These are phyloP conservation scores for Rhinogobio ventralis DNA, from an alignment of 2,797 vertebrate species.

Conservation along the genomic window DNA sequence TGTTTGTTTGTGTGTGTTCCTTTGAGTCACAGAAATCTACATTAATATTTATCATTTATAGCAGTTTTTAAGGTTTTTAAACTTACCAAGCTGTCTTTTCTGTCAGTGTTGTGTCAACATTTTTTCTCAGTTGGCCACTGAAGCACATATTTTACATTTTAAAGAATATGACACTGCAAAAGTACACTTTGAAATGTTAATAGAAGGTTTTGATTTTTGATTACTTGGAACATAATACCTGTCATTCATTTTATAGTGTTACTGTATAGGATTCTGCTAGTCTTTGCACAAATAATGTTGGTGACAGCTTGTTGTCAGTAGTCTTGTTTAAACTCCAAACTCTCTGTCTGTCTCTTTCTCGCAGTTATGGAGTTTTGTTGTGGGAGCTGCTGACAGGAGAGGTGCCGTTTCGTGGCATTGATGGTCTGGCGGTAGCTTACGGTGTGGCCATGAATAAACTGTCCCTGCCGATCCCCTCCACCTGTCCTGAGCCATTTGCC, in stretches of 20 bases:
- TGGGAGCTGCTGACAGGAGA: constrained; percentile 97
- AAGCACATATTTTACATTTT: not conserved
- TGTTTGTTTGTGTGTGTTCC: not conserved
- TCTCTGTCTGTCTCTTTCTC: constrained; percentile 12
- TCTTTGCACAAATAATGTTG: constrained; percentile 19
- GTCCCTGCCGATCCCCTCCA: constrained; percentile 93
- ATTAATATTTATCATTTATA: not conserved
- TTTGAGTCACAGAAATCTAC: not conserved
- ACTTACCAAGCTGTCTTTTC: not conserved
- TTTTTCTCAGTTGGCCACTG: not conserved
- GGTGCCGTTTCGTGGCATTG: constrained; percentile 94
- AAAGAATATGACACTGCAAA: constrained; percentile 5
- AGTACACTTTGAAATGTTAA: constrained; percentile 23
- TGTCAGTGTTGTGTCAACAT: not conserved
- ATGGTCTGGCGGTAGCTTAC: constrained; percentile 92
- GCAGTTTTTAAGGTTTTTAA: not conserved
- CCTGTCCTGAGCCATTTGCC: constrained; percentile 93
- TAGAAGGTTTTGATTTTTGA: not conserved
- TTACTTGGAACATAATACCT: not conserved
- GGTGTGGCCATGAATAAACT: constrained; percentile 99
- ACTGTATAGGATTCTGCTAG: constrained; percentile 13
- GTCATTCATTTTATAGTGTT: constrained; percentile 22
- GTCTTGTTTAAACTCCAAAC: not conserved
- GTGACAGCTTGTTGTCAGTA: constrained; percentile 9
- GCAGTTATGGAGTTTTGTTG: constrained; percentile 92